Conservation (phyloP, 2,797 vertebrate species). For the Calcarius lapponicus region DNA sequence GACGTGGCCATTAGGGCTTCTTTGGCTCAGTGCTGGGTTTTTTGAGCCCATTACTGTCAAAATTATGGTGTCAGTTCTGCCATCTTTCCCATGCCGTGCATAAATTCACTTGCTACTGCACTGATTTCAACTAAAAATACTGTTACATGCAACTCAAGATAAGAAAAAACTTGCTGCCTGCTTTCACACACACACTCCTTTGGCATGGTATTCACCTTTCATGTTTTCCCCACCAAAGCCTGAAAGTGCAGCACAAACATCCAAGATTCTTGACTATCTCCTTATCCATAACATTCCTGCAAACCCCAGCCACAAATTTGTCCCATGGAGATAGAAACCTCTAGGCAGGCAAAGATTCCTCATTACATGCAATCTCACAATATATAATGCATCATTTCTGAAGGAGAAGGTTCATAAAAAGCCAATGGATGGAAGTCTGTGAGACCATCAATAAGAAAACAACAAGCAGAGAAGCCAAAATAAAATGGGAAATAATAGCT, state of each 20-base stretch:
- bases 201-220: background rate
- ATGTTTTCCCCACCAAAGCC: background rate
- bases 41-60: background rate
- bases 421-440: background rate
- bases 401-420: slow-evolving; percentile 15
- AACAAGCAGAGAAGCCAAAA: background rate
- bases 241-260: background rate
- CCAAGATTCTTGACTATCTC: background rate
- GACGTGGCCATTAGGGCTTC: background rate
- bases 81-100: background rate
- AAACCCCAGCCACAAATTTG: background rate
- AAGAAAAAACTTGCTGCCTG: background rate
- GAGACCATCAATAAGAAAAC: slow-evolving; percentile 1
- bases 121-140: background rate
- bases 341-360: background rate
- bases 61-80: background rate
- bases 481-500: background rate
- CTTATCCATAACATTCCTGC: background rate
- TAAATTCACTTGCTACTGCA: background rate
- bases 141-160: background rate
- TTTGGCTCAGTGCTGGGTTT: background rate
- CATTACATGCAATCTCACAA: background rate
- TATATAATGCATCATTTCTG: background rate
- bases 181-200: background rate
- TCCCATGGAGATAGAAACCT: background rate